Evolutionary conservation across 2,113 vertebrate species (phyloP).

Genomic region (Percopsis transmontana): DNA sequence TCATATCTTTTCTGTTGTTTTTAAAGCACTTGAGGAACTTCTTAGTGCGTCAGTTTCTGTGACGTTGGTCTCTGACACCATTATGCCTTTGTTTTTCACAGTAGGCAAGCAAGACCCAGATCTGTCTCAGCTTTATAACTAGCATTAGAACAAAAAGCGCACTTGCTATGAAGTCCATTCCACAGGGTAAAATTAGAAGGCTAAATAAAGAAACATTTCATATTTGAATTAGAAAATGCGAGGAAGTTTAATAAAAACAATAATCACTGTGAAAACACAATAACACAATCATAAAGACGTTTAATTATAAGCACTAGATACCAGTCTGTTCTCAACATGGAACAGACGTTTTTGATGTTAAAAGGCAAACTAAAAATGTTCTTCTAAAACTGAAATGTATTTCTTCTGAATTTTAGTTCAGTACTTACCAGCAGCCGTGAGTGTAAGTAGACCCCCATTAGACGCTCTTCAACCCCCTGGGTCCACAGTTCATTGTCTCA

Average conservation of each 20-base stretch:
- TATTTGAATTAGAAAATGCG: constrained; percentile 4
- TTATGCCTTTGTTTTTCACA: background rate
- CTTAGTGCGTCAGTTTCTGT: background rate
- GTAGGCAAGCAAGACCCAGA: constrained; percentile 20
- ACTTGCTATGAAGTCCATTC: constrained; percentile 23
- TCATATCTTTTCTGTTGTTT: background rate
- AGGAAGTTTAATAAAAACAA: constrained; percentile 4
- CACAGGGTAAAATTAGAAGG: constrained; percentile 43
- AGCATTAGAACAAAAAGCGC: constrained; percentile 8
- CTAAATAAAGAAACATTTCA: constrained; percentile 38
- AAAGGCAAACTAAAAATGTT: background rate
- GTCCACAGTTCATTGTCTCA: constrained; percentile 57
- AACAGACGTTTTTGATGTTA: background rate
- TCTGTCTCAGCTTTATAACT: constrained; percentile 6
- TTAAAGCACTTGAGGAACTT: background rate
- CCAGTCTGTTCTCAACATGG: background rate
- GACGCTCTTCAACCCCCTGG: constrained; percentile 28
- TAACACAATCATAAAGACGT: background rate
- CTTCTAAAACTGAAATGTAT: background rate
- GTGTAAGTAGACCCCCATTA: constrained; percentile 51
- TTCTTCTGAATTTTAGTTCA: background rate
- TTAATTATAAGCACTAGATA: background rate
- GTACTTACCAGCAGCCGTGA: constrained; percentile 55
- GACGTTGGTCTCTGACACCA: background rate
- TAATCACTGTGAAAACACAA: background rate